Evolutionary conservation across 2,888 invertebrate species (phyloP).

Genomic region (Xestia sexstrigata): DNA sequence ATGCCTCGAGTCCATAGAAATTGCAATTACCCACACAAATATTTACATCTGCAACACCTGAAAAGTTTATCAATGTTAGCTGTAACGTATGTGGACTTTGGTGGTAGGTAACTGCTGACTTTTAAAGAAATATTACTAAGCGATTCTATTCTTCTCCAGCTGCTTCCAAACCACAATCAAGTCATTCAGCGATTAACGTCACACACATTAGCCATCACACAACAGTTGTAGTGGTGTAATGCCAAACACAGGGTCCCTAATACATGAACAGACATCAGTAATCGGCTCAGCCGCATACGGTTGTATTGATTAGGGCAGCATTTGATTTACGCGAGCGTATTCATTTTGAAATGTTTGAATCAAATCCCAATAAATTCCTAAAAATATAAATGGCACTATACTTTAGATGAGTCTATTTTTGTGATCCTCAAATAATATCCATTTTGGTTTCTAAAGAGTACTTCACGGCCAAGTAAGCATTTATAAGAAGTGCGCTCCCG

Average conservation of each 20-base stretch:
- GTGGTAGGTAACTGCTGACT: background rate
- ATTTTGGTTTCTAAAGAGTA: too few species aligned
- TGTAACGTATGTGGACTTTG: background rate
- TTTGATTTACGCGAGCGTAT: constrained; percentile 29
- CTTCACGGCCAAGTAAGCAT: too few species aligned
- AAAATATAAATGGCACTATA: background rate
- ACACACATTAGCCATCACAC: background rate
- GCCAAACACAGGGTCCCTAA: constrained; percentile 6
- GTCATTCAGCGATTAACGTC: constrained; percentile 1
- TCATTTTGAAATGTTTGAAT: background rate
- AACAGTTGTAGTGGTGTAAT: constrained; percentile 11
- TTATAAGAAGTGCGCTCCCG: background rate
- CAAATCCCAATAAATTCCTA: background rate
- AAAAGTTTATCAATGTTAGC: background rate
- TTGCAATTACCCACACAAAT: background rate
- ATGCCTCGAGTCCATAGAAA: background rate
- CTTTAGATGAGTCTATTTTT: too few species aligned
- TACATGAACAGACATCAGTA: constrained; percentile 23
- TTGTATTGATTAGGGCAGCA: constrained; percentile 22
- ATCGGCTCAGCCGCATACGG: constrained; percentile 23
- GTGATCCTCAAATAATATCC: too few species aligned
- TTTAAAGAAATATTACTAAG: background rate
- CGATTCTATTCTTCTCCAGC: background rate
- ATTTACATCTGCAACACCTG: background rate
- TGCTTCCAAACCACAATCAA: background rate